Conservation (phyloP, 2,888 invertebrate genomes). For the Amphipyra berbera region DNA sequence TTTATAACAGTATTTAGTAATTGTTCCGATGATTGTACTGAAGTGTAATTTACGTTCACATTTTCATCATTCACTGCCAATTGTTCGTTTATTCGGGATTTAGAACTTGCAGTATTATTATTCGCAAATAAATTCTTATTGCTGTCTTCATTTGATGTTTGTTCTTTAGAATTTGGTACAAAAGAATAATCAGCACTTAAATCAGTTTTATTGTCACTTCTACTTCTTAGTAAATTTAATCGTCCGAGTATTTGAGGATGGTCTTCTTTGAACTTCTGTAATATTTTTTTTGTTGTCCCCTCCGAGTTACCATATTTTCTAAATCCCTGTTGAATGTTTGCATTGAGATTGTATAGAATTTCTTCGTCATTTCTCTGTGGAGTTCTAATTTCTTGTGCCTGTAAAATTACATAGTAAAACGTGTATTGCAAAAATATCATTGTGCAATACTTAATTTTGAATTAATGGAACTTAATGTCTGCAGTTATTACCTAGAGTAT, state of each 20-base stretch:
- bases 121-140: constrained; percentile 10
- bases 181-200: constrained; percentile 55
- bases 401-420: constrained; percentile 36
- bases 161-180: constrained; percentile 25
- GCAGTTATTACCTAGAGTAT: too few species aligned
- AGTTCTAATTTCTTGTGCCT: constrained; percentile 72
- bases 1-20: constrained; percentile 69
- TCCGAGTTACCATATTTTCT: constrained; percentile 67
- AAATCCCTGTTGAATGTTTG: constrained; percentile 72
- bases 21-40: constrained; percentile 68
- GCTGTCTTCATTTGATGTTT: constrained; percentile 20
- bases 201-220: constrained; percentile 55
- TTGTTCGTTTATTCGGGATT: constrained; percentile 5
- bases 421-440: too few species aligned
- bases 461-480: too few species aligned
- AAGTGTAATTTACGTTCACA: constrained; percentile 45
- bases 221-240: constrained; percentile 61
- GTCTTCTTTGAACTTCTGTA: constrained; percentile 75
- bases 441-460: too few species aligned
- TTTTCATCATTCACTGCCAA: constrained; percentile 8
- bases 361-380: constrained; percentile 68
- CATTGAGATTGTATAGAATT: constrained; percentile 77
- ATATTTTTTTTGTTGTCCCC: constrained; percentile 60
- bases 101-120: constrained; percentile 5
- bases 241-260: constrained; percentile 71